Conservation (phyloP, 2,113 vertebrate species). For the Rhizomys pruinosus region DNA sequence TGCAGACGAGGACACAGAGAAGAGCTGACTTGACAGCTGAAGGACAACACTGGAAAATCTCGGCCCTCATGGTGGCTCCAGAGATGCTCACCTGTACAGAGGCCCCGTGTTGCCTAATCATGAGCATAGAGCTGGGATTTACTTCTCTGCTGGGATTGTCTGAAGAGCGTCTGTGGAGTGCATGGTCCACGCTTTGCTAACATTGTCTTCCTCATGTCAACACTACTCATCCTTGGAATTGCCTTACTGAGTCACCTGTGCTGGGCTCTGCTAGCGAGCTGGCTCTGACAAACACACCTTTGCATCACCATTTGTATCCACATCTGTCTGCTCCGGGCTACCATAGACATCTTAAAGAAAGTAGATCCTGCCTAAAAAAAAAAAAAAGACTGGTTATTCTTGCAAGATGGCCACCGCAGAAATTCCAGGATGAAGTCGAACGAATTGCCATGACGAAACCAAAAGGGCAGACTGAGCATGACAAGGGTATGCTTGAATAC, state of each 20-base stretch:
- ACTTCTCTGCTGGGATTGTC: neutral
- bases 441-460: slow-evolving; percentile 99
- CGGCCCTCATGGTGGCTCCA: neutral
- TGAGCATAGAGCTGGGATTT: neutral
- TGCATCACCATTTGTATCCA: no score
- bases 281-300: no score
- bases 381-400: no score
- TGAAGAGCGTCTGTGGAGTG: neutral
- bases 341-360: neutral
- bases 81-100: neutral
- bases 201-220: neutral
- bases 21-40: neutral
- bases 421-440: slow-evolving; percentile 99
- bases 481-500: slow-evolving; percentile 98
- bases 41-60: neutral
- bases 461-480: slow-evolving; percentile 96
- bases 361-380: neutral
- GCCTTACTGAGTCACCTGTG: neutral
- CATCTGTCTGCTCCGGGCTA: no score
- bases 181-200: neutral
- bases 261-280: neutral
- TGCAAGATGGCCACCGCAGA: no score
- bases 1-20: neutral
- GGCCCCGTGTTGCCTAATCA: neutral
- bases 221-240: no score